Base-by-base conservation (phyloP, 2,797 vertebrate genomes). In the Karalla daura region DNA sequence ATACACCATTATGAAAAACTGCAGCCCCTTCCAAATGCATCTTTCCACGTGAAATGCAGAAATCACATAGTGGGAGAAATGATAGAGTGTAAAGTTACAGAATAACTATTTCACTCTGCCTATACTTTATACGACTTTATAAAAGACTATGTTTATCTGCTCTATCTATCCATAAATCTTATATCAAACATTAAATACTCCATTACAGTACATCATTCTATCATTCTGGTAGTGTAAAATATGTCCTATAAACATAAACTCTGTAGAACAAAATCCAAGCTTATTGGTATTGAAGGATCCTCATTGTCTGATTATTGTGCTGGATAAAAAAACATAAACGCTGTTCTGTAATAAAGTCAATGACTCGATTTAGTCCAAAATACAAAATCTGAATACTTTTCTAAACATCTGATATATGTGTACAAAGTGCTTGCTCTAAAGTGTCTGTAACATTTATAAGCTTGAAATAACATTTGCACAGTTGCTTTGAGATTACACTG, bases 371-470 rank as follows among this genome's bases (percentile, higher is more conserved):
- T 52, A 66, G 74, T 61, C 56, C 37, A 37, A 76, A 63, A 88
- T 76, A 83, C 25, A 79, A 85, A 80, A 86, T 85, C 58, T 77
- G 70, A 79, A 73, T 64, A 81, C 41, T 52, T 28, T 72, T 71
- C 76, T 62, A 63, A 74, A 78, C 59, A 68, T 80, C 51, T 75
- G 63, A 76, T 71, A 78, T 64, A 69, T 70, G 46, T 71, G 63
- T 86, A 86, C 70, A 91, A 91, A 91, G 88, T 90, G 88, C 88
- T 87, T 84, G 65, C 73, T 86, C 82, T 80, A 85, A 91, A 88
- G 86, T 88, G 81, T 89, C 84, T 78, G 74, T 79, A 73, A 90
- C 74, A 86, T 87, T 73, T 60, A 56, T 56, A 81, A 73, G 74
- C 61, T 74, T 68, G 53, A 78, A 80, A 78, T 60, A 70, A 74